Evolutionary conservation across 2,888 invertebrate genomes (phyloP).

Genomic region (Catocala sponsa): DNA sequence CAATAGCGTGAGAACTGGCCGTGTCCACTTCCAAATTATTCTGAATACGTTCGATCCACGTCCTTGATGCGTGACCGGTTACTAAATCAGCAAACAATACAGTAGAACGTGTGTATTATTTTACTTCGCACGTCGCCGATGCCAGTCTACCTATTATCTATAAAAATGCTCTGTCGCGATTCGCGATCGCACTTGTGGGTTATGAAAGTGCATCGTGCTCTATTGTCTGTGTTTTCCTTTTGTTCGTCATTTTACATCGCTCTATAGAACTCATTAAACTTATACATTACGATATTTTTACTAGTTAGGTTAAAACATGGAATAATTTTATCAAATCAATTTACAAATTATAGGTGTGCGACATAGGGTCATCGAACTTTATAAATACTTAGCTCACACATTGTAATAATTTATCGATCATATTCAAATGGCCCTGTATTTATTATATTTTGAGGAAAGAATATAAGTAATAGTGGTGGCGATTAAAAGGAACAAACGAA

Average conservation of each 20-base stretch:
- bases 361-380: constrained; percentile 23
- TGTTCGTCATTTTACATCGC: no score
- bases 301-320: not conserved
- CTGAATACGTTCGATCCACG: constrained; percentile 79
- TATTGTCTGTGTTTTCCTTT: constrained; percentile 1
- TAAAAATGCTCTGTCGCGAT: constrained; percentile 46
- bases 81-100: constrained; percentile 69
- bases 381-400: constrained; percentile 29
- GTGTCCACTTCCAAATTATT: constrained; percentile 80
- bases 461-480: constrained; percentile 38
- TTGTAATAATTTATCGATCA: constrained; percentile 30
- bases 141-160: constrained; percentile 49
- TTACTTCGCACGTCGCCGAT: constrained; percentile 70
- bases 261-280: no score
- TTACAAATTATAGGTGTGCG: constrained; percentile 20
- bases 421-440: constrained; percentile 34
- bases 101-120: constrained; percentile 62
- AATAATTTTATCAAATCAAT: constrained; percentile 16
- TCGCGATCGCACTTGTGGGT: constrained; percentile 32
- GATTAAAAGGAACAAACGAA: constrained; percentile 48
- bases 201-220: constrained; percentile 32
- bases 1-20: constrained; percentile 81
- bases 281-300: no score
- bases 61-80: constrained; percentile 84
- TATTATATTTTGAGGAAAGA: constrained; percentile 44